Percentiles rank a stretch among this genome's conserved stretches.
phyloP scores from a whole-genome alignment of 1,140 invertebrate genomes.

The Drosophila carrolli region DNA sequence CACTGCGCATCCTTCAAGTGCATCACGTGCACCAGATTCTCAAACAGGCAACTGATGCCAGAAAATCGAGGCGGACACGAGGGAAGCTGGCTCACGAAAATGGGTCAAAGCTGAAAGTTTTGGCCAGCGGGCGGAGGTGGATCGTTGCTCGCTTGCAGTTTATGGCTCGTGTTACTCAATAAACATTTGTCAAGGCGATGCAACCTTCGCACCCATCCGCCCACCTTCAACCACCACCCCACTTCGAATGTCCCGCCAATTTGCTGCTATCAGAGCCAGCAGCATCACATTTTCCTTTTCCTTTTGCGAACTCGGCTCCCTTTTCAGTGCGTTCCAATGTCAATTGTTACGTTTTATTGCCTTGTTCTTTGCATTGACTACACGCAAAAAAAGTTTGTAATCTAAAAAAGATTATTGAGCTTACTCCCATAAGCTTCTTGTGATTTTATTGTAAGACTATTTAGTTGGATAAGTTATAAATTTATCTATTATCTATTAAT shows the following conservation, averaged over 20 bases:
- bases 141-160: constrained; percentile 48
- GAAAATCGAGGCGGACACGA: constrained; percentile 6
- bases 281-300: constrained; percentile 11
- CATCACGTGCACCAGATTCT: constrained; percentile 66
- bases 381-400: constrained; percentile 3
- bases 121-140: constrained; percentile 9
- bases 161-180: constrained; percentile 75
- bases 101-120: constrained; percentile 60
- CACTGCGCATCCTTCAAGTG: constrained; percentile 63
- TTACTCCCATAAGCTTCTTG: too few species aligned
- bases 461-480: too few species aligned
- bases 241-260: constrained; percentile 42
- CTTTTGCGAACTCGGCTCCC: constrained; percentile 12
- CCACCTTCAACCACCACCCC: neutral
- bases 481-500: too few species aligned
- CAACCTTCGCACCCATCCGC: constrained; percentile 14
- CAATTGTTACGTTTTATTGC: constrained; percentile 77
- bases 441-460: too few species aligned
- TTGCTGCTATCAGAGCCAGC: constrained; percentile 57
- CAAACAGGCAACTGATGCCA: constrained; percentile 36
- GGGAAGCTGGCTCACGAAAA: constrained; percentile 20
- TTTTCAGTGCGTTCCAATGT: constrained; percentile 50
- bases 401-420: too few species aligned
- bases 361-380: constrained; percentile 42
- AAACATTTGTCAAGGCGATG: constrained; percentile 71